Conservation (phyloP, 2,888 invertebrate species). For the Metellina segmentata region DNA sequence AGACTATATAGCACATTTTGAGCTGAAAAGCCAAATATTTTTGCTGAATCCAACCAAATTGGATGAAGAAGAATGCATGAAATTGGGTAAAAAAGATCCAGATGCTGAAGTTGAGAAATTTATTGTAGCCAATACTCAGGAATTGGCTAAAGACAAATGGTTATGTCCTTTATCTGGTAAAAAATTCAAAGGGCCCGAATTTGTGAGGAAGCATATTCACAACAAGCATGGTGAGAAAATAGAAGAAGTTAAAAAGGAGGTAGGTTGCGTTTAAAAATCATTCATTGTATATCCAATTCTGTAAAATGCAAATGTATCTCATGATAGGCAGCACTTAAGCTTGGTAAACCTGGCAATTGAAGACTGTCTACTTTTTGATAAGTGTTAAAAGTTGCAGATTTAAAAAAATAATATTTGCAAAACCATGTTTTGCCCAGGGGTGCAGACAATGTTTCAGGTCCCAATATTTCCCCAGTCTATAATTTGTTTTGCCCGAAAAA, state of each 20-base stretch:
- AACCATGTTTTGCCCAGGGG: too few species aligned
- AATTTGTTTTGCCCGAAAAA: too few species aligned
- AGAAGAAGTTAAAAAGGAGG: conserved; percentile 97
- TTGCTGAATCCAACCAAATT: conserved; percentile 89
- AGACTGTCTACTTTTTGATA: too few species aligned
- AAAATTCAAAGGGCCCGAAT: conserved; percentile 99
- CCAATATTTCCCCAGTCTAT: too few species aligned
- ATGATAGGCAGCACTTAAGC: too few species aligned
- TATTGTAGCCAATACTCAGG: conserved; percentile 96
- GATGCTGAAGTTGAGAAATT: conserved; percentile 94
- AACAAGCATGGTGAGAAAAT: conserved; percentile 98
- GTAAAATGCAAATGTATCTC: too few species aligned
- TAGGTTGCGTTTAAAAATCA: conserved; percentile 78
- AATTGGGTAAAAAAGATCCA: conserved; percentile 90
- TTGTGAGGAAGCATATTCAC: conserved; percentile 98
- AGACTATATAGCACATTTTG: conserved; percentile 86
- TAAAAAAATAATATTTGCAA: too few species aligned
- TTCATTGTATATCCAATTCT: too few species aligned
- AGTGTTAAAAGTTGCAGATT: too few species aligned
- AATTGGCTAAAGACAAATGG: conserved; percentile 99
- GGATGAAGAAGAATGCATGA: conserved; percentile 88
- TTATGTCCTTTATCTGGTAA: conserved; percentile 98
- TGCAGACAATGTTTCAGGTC: too few species aligned
- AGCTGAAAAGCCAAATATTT: conserved; percentile 94
- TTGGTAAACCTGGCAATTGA: too few species aligned